Conservation (phyloP, 1,140 invertebrate species). For the Acyrthosiphon pisum region DNA sequence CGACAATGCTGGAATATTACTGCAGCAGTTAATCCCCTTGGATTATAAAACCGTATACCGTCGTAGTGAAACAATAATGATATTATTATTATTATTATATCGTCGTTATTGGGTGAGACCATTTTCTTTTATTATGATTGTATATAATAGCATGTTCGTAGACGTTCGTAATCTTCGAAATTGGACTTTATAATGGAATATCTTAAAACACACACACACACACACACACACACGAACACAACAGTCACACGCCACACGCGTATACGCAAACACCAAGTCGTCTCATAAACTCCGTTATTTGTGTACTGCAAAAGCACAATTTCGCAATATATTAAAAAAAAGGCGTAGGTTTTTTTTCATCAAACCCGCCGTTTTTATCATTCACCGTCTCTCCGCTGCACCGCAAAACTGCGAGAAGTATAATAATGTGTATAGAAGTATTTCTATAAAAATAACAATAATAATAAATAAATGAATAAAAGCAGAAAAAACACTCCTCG, state of each 20-base stretch:
- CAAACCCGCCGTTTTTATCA: conserved; percentile 21
- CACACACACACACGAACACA: neutral
- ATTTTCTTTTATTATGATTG: conserved; percentile 43
- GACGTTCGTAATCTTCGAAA: conserved; percentile 38
- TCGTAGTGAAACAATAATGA: conserved; percentile 8
- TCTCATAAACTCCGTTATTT: conserved; percentile 16
- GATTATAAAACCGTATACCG: neutral
- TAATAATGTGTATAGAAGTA: neutral
- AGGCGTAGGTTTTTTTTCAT: conserved; percentile 26
- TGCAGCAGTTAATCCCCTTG: neutral
- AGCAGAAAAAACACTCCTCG: neutral
- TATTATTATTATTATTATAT: neutral
- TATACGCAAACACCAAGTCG: neutral
- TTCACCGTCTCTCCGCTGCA: neutral
- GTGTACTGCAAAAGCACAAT: conserved; percentile 33
- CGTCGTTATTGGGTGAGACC: neutral
- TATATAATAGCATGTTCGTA: conserved; percentile 15
- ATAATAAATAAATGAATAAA: conserved; percentile 15
- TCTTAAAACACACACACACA: neutral
- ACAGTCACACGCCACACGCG: neutral
- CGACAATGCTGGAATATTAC: neutral
- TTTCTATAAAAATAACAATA: neutral
- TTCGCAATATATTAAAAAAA: conserved; percentile 51
- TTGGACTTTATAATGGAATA: conserved; percentile 50
- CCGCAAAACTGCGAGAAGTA: neutral